Percentiles rank a stretch among this genome's conserved stretches.
These are phyloP conservation scores for Periphyllus acericola DNA, from an alignment of 2,888 invertebrate species.

Conservation along the genomic window DNA sequence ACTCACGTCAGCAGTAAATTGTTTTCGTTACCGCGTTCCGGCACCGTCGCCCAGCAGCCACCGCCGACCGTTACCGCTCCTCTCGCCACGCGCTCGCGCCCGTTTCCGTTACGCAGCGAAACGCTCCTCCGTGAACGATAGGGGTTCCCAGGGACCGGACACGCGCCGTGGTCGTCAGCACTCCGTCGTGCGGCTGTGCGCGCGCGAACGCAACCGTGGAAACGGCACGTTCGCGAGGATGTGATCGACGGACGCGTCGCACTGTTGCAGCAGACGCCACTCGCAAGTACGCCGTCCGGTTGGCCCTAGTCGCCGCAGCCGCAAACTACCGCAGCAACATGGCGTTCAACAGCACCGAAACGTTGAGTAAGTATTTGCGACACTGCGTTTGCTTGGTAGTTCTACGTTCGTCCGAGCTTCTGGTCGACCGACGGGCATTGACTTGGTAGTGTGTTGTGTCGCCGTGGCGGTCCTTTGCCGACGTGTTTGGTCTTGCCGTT, in stretches of 20 bases:
- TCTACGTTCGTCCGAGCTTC: too few relatives aligned
- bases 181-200: slow-evolving; percentile 44
- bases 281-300: neutral
- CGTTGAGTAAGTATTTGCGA: neutral
- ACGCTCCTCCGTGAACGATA: slow-evolving; percentile 40
- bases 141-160: slow-evolving; percentile 51
- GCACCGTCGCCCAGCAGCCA: neutral
- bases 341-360: slow-evolving; percentile 1
- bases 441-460: too few relatives aligned
- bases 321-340: slow-evolving; percentile 2
- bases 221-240: slow-evolving; percentile 24
- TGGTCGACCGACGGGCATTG: too few relatives aligned
- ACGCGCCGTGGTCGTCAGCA: slow-evolving; percentile 55
- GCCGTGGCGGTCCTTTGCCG: too few relatives aligned
- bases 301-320: neutral
- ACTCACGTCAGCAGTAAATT: too few relatives aligned
- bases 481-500: too few relatives aligned
- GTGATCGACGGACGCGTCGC: slow-evolving; percentile 35
- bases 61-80: neutral
- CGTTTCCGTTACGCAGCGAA: neutral
- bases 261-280: neutral
- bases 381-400: too few relatives aligned
- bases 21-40: too few relatives aligned
- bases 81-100: neutral
- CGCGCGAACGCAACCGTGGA: slow-evolving; percentile 29